phyloP scores from a whole-genome alignment of 2,113 vertebrate genomes.

The Ramphastos sulfuratus region DNA sequence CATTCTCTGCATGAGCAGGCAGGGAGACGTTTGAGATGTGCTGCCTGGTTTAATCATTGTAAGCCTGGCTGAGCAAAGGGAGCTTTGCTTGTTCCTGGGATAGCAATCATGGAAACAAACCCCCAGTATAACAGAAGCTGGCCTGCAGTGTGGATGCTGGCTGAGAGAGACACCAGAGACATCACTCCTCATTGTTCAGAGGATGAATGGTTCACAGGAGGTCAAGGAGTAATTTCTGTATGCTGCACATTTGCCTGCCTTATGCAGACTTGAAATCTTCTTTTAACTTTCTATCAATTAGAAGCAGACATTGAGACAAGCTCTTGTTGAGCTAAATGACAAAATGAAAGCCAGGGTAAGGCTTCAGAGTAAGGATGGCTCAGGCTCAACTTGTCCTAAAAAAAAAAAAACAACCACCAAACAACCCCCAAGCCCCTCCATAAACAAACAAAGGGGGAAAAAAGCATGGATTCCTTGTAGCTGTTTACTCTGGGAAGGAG shows the following conservation, averaged over 20 bases:
- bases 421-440: too few relatives aligned
- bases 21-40: background rate
- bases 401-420: background rate
- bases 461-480: background rate
- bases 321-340: background rate
- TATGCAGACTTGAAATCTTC: background rate
- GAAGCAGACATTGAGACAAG: background rate
- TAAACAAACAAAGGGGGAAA: background rate
- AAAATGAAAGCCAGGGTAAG: background rate
- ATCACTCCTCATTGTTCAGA: background rate
- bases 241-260: background rate
- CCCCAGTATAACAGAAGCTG: background rate
- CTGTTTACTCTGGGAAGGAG: background rate
- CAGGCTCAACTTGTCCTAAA: background rate
- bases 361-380: background rate
- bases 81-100: background rate
- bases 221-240: constrained; percentile 19
- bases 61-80: background rate
- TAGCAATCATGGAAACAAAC: background rate
- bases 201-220: constrained; percentile 3
- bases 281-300: background rate
- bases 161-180: background rate
- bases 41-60: background rate
- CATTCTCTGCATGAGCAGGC: background rate
- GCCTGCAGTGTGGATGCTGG: background rate